Conservation (phyloP, 1,140 invertebrate species). For the Listronotus bonariensis region DNA sequence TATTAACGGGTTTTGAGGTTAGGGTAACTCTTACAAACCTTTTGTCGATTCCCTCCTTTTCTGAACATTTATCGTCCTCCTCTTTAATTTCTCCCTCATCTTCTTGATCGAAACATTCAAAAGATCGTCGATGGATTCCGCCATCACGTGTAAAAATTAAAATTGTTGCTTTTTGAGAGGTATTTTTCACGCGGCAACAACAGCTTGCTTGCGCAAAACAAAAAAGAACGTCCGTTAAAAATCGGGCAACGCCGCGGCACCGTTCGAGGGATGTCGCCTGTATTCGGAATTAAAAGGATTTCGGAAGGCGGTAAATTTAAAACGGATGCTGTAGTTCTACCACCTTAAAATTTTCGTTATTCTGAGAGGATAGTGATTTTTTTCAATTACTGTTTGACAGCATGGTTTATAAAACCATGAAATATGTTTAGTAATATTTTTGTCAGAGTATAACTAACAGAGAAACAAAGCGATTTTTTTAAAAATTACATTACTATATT, state of each 20-base stretch:
- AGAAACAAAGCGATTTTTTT: too few relatives aligned
- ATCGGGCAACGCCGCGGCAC: not conserved
- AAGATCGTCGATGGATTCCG: conserved; percentile 52
- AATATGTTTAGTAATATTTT: too few relatives aligned
- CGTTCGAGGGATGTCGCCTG: not conserved
- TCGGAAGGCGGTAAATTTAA: too few relatives aligned
- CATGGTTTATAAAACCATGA: too few relatives aligned
- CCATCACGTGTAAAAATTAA: conserved; percentile 37
- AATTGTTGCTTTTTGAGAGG: not conserved
- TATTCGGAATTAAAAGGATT: not conserved
- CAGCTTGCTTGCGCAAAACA: conserved; percentile 23
- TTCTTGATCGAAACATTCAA: conserved; percentile 49
- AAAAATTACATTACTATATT: too few relatives aligned
- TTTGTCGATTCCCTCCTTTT: conserved; percentile 32
- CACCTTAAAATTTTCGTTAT: too few relatives aligned
- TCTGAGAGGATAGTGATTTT: too few relatives aligned
- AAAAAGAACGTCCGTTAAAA: conserved; percentile 19
- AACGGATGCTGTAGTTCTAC: not conserved
- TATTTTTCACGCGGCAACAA: conserved; percentile 6
- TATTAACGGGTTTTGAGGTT: conserved; percentile 49
- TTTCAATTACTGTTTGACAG: too few relatives aligned
- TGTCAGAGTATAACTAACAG: too few relatives aligned
- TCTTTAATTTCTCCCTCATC: conserved; percentile 19
- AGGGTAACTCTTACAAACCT: conserved; percentile 44
- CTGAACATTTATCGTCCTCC: conserved; percentile 19